Evolutionary conservation across 2,113 vertebrate genomes (phyloP).

Genomic region (Psittacus erithacus): DNA sequence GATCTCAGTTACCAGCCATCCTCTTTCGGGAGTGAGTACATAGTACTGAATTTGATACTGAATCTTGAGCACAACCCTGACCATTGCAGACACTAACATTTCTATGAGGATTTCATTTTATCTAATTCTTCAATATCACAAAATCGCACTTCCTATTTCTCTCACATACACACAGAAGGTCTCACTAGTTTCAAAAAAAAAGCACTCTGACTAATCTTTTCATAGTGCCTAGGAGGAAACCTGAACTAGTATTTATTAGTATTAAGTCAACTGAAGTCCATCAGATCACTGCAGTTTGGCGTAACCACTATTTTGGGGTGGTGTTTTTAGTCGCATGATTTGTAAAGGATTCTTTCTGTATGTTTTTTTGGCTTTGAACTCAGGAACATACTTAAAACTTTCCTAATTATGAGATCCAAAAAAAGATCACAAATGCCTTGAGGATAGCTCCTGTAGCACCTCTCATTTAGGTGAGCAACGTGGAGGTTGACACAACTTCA

Average conservation of each 20-base stretch:
- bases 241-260: background rate
- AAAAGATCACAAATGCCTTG: background rate
- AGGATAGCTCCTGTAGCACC: background rate
- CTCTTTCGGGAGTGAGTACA: background rate
- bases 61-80: background rate
- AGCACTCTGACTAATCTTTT: background rate
- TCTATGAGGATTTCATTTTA: background rate
- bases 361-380: background rate
- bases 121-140: background rate
- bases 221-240: background rate
- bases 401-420: background rate
- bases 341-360: background rate
- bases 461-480: background rate
- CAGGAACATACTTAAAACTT: background rate
- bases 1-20: background rate
- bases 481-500: background rate
- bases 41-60: background rate
- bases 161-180: rapidly evolving
- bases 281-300: background rate
- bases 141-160: background rate
- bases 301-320: background rate
- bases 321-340: background rate
- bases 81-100: background rate
- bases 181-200: background rate
- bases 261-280: background rate